These are phyloP conservation scores for Chouioia cunea DNA, from an alignment of 2,888 invertebrate genomes.

Conservation along the genomic window DNA sequence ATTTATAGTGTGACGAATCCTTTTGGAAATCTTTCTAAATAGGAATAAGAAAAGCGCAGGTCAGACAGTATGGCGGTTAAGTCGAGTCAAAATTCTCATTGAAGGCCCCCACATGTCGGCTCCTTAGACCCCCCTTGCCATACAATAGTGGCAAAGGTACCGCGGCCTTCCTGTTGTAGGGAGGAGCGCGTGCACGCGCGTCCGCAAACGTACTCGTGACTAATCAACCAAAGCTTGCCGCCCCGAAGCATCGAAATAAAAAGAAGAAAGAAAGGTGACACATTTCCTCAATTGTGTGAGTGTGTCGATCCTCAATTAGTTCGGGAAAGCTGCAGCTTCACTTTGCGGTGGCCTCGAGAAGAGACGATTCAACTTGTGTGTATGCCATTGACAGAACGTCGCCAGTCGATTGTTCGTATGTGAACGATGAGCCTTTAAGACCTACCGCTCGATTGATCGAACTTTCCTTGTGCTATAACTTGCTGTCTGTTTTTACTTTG, in stretches of 20 bases:
- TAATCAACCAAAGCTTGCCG: slow-evolving; percentile 34
- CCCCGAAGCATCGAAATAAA: background rate
- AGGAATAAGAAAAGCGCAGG: background rate
- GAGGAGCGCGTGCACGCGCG: slow-evolving; percentile 6
- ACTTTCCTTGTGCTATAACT: no score
- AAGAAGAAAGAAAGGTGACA: slow-evolving; percentile 24
- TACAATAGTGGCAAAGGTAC: slow-evolving; percentile 29
- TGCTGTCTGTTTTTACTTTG: no score
- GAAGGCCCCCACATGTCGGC: slow-evolving; percentile 7
- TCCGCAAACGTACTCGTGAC: slow-evolving; percentile 30
- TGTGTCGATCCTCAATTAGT: slow-evolving; percentile 45
- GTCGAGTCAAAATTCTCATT: slow-evolving; percentile 30
- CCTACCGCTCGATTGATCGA: no score
- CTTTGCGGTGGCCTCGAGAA: slow-evolving; percentile 5
- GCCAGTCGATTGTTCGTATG: slow-evolving; percentile 15
- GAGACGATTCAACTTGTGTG: background rate
- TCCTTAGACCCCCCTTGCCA: slow-evolving; percentile 30
- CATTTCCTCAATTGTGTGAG: slow-evolving; percentile 6
- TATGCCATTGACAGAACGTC: background rate
- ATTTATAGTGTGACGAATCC: background rate
- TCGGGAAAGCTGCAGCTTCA: slow-evolving; percentile 43
- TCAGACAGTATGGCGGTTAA: slow-evolving; percentile 12
- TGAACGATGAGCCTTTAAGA: slow-evolving; percentile 20
- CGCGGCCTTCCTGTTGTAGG: background rate
- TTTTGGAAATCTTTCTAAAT: no score